Percentiles rank a stretch among this genome's conserved stretches.
Conservation (phyloP, 1,140 invertebrate genomes). For the Zaprionus taronus region DNA sequence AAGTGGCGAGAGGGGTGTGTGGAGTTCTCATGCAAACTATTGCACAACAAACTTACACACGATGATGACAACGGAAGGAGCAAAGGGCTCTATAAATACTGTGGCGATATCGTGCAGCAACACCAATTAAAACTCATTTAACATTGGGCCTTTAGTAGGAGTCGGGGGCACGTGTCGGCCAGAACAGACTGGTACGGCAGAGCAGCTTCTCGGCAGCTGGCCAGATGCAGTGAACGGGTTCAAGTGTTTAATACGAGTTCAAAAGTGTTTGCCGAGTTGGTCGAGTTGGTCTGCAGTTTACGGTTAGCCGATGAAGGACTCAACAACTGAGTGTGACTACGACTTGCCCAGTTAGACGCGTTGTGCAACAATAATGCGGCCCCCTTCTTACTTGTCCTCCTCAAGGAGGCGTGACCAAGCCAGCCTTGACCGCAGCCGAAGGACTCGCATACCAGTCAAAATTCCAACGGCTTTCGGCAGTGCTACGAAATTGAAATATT, state of each 20-base stretch:
- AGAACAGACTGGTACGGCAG: background rate
- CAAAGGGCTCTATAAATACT: constrained; percentile 30
- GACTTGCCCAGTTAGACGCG: constrained; percentile 59
- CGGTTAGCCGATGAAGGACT: constrained; percentile 47
- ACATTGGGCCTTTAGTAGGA: constrained; percentile 46
- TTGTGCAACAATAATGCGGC: constrained; percentile 34
- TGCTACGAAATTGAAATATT: constrained; percentile 57
- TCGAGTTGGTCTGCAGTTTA: constrained; percentile 19
- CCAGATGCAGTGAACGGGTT: constrained; percentile 66
- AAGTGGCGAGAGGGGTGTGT: background rate
- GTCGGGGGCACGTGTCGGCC: constrained; percentile 3
- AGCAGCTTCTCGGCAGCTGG: constrained; percentile 30
- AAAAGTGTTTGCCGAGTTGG: constrained; percentile 62
- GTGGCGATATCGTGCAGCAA: constrained; percentile 65
- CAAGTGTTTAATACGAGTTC: constrained; percentile 69
- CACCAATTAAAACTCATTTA: constrained; percentile 81
- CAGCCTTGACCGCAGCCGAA: constrained; percentile 62
- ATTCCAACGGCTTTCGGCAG: constrained; percentile 16
- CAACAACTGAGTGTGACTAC: constrained; percentile 55
- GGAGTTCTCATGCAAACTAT: constrained; percentile 69
- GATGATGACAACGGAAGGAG: constrained; percentile 33
- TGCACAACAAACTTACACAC: constrained; percentile 49
- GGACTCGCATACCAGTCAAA: background rate
- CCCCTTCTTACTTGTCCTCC: constrained; percentile 19
- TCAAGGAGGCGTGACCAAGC: constrained; percentile 11